A percentile compares a stretch with the other conserved stretches of the same genome.
phyloP scores from a whole-genome alignment of 2,113 vertebrate species.

The Myanophis thanlyinensis region DNA sequence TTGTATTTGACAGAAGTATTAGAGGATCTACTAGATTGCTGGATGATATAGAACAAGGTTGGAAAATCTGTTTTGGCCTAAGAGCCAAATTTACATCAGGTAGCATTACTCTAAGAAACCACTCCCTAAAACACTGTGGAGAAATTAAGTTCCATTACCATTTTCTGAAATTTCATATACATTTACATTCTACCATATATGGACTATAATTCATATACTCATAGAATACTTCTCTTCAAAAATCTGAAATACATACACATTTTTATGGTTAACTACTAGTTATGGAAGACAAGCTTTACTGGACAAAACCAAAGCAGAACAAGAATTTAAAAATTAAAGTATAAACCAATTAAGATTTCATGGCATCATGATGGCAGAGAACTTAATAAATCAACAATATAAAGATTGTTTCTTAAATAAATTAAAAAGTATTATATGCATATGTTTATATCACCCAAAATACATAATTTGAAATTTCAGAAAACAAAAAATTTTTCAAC shows the following conservation, averaged over 20 bases:
- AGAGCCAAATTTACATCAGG: not conserved
- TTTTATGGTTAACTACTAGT: not conserved
- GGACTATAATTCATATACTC: not conserved
- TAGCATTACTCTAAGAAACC: not conserved
- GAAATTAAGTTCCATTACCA: not conserved
- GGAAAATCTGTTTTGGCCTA: not conserved
- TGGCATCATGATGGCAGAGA: not conserved
- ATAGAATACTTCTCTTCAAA: not conserved
- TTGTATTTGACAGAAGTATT: not conserved
- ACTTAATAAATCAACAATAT: not conserved
- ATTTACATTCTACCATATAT: not conserved
- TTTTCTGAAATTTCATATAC: not conserved
- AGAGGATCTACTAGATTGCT: not conserved
- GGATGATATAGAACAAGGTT: not conserved
- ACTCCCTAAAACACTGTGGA: not conserved
- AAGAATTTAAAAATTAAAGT: not conserved
- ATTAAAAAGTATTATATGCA: not conserved
- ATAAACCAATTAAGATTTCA: not conserved
- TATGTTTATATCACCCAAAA: not conserved
- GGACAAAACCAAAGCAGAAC: not conserved
- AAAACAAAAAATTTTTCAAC: not conserved
- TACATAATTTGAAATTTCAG: not conserved
- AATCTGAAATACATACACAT: not conserved
- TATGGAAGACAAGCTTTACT: not conserved
- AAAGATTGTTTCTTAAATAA: not conserved